Conservation (phyloP, 2,888 invertebrate species). For the Ormyrus nitidulus region DNA sequence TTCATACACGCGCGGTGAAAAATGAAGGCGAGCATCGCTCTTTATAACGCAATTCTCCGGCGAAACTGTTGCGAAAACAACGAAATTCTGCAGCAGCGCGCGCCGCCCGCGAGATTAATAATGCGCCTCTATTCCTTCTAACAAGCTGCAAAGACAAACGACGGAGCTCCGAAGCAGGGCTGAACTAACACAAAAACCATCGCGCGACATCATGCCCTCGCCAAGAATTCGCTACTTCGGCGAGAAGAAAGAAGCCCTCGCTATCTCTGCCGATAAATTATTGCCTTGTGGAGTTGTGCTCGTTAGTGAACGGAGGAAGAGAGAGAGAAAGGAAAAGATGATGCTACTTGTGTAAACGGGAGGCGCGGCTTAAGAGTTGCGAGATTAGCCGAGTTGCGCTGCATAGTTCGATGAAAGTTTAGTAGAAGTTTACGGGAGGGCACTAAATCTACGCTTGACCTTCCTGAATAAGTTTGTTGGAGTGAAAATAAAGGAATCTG, state of each 20-base stretch:
- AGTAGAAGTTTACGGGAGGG: background rate
- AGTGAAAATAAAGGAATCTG: no score
- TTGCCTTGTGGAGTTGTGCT: conserved; percentile 25
- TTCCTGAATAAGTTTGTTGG: no score
- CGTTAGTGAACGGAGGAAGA: conserved; percentile 3
- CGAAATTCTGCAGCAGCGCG: background rate
- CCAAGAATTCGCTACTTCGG: conserved; percentile 35
- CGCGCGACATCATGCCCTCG: background rate
- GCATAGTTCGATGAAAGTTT: conserved; percentile 39
- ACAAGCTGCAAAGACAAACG: conserved; percentile 28
- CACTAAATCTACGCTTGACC: background rate
- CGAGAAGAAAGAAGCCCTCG: conserved; percentile 17
- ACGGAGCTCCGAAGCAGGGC: background rate
- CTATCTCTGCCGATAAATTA: conserved; percentile 35
- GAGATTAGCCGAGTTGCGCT: background rate
- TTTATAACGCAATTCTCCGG: background rate
- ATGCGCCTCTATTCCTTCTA: background rate
- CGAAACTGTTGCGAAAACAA: background rate
- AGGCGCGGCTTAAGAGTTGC: no score
- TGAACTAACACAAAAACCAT: background rate
- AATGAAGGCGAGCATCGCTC: background rate
- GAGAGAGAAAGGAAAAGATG: no score
- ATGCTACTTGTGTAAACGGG: no score
- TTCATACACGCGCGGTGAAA: no score
- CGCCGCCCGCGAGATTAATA: conserved; percentile 24